These are phyloP conservation scores for Dolichoris vasculosae DNA, from an alignment of 1,140 invertebrate genomes.

Conservation along the genomic window DNA sequence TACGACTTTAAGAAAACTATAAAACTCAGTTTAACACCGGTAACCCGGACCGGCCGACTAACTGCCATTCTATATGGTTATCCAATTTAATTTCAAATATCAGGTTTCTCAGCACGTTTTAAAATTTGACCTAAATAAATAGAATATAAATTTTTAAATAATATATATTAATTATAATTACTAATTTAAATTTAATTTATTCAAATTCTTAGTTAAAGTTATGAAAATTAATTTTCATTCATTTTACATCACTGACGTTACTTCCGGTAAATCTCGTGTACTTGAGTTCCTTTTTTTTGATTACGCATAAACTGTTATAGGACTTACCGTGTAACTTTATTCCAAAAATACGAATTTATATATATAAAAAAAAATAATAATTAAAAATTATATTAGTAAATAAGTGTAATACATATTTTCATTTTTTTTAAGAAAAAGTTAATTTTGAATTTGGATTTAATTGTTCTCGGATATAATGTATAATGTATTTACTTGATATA, in stretches of 20 bases:
- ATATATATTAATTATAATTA: not conserved
- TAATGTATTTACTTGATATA: no score
- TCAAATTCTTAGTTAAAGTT: not conserved
- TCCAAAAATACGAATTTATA: no score
- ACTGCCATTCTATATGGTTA: slow-evolving; percentile 7
- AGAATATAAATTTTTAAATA: not conserved
- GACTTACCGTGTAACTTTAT: no score
- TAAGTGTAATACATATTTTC: no score
- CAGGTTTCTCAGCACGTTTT: not conserved
- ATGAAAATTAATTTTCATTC: not conserved
- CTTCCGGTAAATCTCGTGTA: not conserved
- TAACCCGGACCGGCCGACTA: slow-evolving; percentile 4
- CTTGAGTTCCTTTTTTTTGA: no score
- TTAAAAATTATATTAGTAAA: no score
- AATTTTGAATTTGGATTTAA: no score
- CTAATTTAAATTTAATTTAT: not conserved
- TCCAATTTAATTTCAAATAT: not conserved
- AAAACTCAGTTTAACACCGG: slow-evolving; percentile 29
- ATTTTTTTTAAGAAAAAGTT: no score
- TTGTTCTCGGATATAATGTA: no score
- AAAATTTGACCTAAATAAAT: not conserved
- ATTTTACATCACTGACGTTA: not conserved
- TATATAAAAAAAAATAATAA: no score
- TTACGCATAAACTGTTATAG: no score
- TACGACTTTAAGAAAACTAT: not conserved